Evolutionary conservation across 2,113 vertebrate species (phyloP).

Genomic region (Ibidorhyncha struthersii): DNA sequence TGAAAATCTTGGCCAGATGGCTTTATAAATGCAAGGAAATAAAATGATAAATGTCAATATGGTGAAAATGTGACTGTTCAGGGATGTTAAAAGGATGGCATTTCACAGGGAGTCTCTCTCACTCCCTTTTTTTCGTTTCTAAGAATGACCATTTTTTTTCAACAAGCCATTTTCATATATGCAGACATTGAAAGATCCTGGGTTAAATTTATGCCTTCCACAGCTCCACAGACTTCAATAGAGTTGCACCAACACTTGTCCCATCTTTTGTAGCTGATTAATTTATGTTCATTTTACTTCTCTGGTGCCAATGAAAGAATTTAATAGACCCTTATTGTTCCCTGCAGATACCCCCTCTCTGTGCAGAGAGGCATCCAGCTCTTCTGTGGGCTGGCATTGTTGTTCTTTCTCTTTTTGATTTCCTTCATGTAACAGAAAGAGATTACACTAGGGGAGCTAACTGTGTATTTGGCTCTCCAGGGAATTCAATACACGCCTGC

Average conservation of each 20-base stretch:
- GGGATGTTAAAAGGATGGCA: slow-evolving; percentile 14
- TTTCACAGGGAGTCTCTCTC: slow-evolving; percentile 27
- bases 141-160: slow-evolving; percentile 24
- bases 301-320: neutral
- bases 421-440: slow-evolving; percentile 60
- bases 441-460: slow-evolving; percentile 30
- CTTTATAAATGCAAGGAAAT: slow-evolving; percentile 25
- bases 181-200: neutral
- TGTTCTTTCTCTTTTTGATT: slow-evolving; percentile 58
- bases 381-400: slow-evolving; percentile 48
- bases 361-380: slow-evolving; percentile 26
- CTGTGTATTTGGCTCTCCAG: slow-evolving; percentile 4
- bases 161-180: slow-evolving; percentile 21
- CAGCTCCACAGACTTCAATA: neutral
- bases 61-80: neutral
- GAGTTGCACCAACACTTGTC: slow-evolving; percentile 20
- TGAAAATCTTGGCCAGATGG: slow-evolving; percentile 4
- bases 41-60: slow-evolving; percentile 16
- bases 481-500: slow-evolving; percentile 19
- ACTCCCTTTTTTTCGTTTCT: neutral
- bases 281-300: slow-evolving; percentile 54
- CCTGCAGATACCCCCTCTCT: neutral
- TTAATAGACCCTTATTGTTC: slow-evolving; percentile 58
- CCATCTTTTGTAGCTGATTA: slow-evolving; percentile 43
- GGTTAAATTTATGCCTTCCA: slow-evolving; percentile 39